Conservation (phyloP, 2,113 vertebrate genomes). For the Dolichallabes microphthalmus region DNA sequence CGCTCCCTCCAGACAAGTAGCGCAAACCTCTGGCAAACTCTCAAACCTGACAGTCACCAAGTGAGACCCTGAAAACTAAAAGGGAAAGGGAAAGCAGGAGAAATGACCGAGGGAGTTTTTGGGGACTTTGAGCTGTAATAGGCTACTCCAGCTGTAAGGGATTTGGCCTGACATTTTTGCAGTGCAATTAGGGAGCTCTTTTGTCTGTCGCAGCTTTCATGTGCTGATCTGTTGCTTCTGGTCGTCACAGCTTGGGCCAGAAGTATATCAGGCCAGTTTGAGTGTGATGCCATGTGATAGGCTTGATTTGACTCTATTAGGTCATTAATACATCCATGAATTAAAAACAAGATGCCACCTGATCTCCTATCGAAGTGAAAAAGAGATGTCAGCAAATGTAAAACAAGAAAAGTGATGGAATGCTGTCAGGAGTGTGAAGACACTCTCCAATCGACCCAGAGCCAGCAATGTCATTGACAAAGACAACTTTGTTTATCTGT, state of each 20-base stretch:
- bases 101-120: slow-evolving; percentile 31
- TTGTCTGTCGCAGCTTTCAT: slow-evolving; percentile 27
- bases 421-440: background rate
- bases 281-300: slow-evolving; percentile 28
- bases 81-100: slow-evolving; percentile 17
- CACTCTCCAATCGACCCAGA: background rate
- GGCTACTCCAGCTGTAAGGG: slow-evolving; percentile 32
- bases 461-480: background rate
- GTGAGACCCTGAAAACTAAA: slow-evolving; percentile 23
- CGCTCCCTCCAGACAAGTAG: slow-evolving; percentile 16
- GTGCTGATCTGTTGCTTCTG: slow-evolving; percentile 30
- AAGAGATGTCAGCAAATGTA: slow-evolving; percentile 15
- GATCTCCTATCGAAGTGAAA: slow-evolving; percentile 35
- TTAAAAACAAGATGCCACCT: slow-evolving; percentile 54
- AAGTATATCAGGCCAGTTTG: slow-evolving; percentile 39
- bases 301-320: slow-evolving; percentile 54
- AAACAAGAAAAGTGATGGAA: slow-evolving; percentile 12
- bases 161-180: slow-evolving; percentile 54
- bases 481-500: slow-evolving; percentile 20
- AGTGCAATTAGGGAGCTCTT: slow-evolving; percentile 42
- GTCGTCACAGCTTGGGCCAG: slow-evolving; percentile 33
- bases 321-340: slow-evolving; percentile 49
- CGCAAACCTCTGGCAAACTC: slow-evolving; percentile 31
- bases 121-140: slow-evolving; percentile 43
- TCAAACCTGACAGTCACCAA: slow-evolving; percentile 9